Evolutionary conservation across 35 echinoderm and acorn worm genomes (phyloP).

Genomic region (Nesometra sesokonis): DNA sequence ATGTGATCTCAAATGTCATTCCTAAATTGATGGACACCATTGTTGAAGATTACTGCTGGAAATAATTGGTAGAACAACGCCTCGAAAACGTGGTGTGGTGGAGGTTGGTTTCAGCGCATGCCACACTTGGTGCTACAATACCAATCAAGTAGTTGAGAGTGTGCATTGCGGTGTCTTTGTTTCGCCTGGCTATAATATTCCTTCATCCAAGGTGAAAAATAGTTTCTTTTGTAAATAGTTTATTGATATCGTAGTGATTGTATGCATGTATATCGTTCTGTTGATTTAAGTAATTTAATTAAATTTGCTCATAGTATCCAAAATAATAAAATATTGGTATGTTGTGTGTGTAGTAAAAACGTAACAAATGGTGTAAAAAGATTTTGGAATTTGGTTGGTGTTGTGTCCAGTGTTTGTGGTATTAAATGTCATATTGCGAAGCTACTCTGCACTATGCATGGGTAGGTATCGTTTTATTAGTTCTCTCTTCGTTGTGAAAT

Average conservation of each 20-base stretch:
- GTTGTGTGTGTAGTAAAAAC: not conserved
- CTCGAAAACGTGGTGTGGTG: not conserved
- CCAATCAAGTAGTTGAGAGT: not conserved
- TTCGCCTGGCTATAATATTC: not conserved
- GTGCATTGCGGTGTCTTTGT: not conserved
- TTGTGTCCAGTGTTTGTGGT: not conserved
- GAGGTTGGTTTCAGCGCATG: not conserved
- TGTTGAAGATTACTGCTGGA: not conserved
- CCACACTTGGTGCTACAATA: not conserved
- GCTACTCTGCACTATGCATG: not conserved
- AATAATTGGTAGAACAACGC: not conserved
- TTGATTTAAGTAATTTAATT: not conserved
- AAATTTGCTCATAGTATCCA: not conserved
- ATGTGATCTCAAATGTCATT: not conserved
- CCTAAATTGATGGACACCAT: not conserved
- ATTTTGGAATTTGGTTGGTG: not conserved
- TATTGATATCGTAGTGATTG: not conserved
- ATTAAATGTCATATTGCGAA: not conserved
- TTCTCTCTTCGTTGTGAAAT: not conserved
- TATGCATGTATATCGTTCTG: not conserved
- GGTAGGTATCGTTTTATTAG: not conserved
- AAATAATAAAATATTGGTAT: not conserved
- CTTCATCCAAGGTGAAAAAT: not conserved
- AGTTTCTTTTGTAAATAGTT: not conserved
- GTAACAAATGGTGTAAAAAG: not conserved